Conservation (phyloP, 2,797 vertebrate genomes). For the Acipenser ruthenus region DNA sequence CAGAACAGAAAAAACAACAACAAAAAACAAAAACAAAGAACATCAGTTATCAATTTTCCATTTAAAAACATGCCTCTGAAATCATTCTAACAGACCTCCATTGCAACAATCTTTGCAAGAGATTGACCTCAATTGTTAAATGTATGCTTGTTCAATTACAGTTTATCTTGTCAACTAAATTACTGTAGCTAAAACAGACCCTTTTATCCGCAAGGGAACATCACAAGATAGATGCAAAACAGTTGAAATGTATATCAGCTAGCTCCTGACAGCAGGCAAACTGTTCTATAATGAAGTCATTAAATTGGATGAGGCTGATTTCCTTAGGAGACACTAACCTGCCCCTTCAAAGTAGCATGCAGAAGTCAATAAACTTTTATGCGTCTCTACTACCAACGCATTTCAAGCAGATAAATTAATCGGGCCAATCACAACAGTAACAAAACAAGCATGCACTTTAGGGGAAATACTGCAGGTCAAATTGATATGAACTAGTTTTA, state of each 20-base stretch:
- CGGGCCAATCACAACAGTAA: conserved; percentile 38
- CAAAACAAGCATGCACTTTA: too few species aligned
- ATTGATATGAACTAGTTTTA: neutral
- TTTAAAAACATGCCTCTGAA: too few species aligned
- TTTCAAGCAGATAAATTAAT: conserved; percentile 48
- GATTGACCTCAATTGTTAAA: neutral
- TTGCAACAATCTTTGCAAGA: neutral
- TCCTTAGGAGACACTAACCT: conserved; percentile 54
- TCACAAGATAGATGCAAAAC: conserved; percentile 25
- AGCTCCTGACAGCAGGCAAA: conserved; percentile 32
- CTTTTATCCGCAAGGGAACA: conserved; percentile 10
- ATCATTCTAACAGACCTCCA: neutral
- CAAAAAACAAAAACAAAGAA: too few species aligned
- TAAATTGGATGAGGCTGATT: conserved; percentile 55
- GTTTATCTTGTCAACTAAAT: conserved; percentile 14
- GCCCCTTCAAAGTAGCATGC: conserved; percentile 37
- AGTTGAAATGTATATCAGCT: conserved; percentile 22
- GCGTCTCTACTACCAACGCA: conserved; percentile 43
- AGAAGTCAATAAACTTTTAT: conserved; percentile 64
- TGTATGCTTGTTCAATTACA: conserved; percentile 18
- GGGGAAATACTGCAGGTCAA: neutral
- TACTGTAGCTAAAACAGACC: conserved; percentile 17
- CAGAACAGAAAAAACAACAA: too few species aligned
- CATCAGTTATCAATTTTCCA: too few species aligned
- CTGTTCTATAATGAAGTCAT: conserved; percentile 52